Evolutionary conservation across 35 echinoderm and acorn worm species (phyloP).

Genomic region (Ophioderma brevispina): DNA sequence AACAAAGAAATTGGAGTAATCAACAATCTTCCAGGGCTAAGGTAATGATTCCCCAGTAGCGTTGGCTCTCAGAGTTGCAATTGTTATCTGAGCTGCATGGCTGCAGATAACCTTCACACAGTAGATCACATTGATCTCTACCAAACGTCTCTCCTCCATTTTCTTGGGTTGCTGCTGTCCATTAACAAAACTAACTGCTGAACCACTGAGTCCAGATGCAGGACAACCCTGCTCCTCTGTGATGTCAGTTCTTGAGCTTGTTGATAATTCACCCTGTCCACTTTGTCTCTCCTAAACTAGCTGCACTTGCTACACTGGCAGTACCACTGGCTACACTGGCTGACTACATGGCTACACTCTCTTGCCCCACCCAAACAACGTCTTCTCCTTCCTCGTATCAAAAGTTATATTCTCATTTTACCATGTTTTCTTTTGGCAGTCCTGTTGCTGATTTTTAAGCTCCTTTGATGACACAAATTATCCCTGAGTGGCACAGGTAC

Average conservation of each 20-base stretch:
- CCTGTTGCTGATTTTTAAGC: not conserved
- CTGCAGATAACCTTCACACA: not conserved
- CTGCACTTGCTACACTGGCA: no score
- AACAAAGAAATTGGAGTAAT: no score
- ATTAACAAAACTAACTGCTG: no score
- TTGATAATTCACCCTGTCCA: no score
- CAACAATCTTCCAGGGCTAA: no score
- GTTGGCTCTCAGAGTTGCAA: not conserved
- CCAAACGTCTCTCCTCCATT: not conserved
- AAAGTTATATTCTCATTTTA: no score
- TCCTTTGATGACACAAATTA: not conserved
- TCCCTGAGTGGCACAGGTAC: not conserved
- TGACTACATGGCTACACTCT: no score
- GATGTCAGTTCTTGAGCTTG: no score
- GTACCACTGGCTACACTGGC: not conserved
- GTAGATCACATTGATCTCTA: not conserved
- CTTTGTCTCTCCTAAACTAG: no score
- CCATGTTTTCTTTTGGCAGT: not conserved
- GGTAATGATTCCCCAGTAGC: no score
- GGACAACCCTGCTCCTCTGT: no score
- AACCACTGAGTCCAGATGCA: no score
- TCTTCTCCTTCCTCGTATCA: not conserved
- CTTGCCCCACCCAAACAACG: not conserved
- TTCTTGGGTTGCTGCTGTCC: not conserved
- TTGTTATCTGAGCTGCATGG: not conserved